phyloP scores from a whole-genome alignment of 2,888 invertebrate genomes.

The Papilio gigon region DNA sequence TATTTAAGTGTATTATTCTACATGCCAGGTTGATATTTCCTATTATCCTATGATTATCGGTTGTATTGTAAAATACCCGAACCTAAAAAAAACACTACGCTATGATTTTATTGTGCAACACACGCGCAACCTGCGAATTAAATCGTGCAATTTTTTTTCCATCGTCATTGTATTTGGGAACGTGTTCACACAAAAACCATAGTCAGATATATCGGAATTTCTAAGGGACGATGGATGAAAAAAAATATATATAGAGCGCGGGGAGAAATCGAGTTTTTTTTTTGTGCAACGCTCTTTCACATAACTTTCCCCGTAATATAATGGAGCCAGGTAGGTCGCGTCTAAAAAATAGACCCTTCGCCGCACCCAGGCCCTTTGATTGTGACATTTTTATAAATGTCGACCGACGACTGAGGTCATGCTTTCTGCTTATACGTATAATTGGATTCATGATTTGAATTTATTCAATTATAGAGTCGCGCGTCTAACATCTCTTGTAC shows the following conservation, averaged over 20 bases:
- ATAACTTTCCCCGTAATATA: slow-evolving; percentile 76
- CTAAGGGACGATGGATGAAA: slow-evolving; percentile 60
- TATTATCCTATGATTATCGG: background rate
- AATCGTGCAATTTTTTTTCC: slow-evolving; percentile 61
- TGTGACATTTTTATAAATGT: slow-evolving; percentile 71
- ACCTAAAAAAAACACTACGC: slow-evolving; percentile 50
- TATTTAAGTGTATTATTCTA: background rate
- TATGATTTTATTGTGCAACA: slow-evolving; percentile 46
- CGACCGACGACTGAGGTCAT: slow-evolving; percentile 57
- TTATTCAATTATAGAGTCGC: background rate
- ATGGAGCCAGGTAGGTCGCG: slow-evolving; percentile 71
- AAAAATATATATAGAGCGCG: slow-evolving; percentile 61
- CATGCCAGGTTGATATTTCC: background rate
- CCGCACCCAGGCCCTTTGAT: slow-evolving; percentile 64
- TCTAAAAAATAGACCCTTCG: slow-evolving; percentile 60
- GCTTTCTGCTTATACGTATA: slow-evolving; percentile 47
- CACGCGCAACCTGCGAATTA: slow-evolving; percentile 69
- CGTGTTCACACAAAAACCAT: slow-evolving; percentile 69
- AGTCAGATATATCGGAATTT: slow-evolving; percentile 72
- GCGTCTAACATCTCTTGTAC: too few relatives aligned
- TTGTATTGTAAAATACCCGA: background rate
- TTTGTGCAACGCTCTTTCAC: slow-evolving; percentile 67
- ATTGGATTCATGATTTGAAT: slow-evolving; percentile 9
- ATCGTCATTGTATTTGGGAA: slow-evolving; percentile 55
- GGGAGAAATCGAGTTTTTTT: slow-evolving; percentile 71